Evolutionary conservation across 2,888 invertebrate genomes (phyloP).

Genomic region (Standfussiana lucernea): DNA sequence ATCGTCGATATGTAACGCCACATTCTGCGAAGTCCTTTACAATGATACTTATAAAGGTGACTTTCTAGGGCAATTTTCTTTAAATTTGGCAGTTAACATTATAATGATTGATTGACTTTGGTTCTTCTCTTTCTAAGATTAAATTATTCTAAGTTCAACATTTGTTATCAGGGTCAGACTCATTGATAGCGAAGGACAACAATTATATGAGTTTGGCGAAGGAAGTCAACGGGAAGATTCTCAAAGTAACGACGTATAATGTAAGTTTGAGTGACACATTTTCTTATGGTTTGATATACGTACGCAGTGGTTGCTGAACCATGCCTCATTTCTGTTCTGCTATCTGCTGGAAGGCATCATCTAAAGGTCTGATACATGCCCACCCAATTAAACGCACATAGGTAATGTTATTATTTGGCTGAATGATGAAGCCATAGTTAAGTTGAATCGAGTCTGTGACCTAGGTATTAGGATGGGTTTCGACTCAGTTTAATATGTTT

Average conservation of each 20-base stretch:
- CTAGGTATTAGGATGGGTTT: background rate
- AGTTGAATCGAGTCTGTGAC: background rate
- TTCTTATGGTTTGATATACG: background rate
- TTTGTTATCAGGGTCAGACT: slow-evolving; percentile 37
- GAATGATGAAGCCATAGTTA: background rate
- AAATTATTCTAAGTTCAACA: background rate
- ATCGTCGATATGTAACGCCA: slow-evolving; percentile 85
- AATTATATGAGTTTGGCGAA: slow-evolving; percentile 70
- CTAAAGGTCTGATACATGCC: background rate
- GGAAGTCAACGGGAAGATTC: slow-evolving; percentile 84
- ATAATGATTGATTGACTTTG: background rate
- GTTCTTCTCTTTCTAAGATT: background rate
- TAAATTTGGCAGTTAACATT: background rate
- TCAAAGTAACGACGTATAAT: slow-evolving; percentile 84
- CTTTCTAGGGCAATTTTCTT: background rate
- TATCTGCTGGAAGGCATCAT: background rate
- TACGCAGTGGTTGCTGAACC: no score
- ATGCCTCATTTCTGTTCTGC: background rate
- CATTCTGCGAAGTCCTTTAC: slow-evolving; percentile 80
- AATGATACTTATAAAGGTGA: slow-evolving; percentile 75
- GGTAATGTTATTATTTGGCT: background rate
- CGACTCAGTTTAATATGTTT: slow-evolving; percentile 57
- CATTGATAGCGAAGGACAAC: slow-evolving; percentile 65
- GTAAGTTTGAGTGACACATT: slow-evolving; percentile 75
- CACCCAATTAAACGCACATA: background rate